Conservation (phyloP, 2,113 vertebrate genomes). For the Syrmaticus mikado region DNA sequence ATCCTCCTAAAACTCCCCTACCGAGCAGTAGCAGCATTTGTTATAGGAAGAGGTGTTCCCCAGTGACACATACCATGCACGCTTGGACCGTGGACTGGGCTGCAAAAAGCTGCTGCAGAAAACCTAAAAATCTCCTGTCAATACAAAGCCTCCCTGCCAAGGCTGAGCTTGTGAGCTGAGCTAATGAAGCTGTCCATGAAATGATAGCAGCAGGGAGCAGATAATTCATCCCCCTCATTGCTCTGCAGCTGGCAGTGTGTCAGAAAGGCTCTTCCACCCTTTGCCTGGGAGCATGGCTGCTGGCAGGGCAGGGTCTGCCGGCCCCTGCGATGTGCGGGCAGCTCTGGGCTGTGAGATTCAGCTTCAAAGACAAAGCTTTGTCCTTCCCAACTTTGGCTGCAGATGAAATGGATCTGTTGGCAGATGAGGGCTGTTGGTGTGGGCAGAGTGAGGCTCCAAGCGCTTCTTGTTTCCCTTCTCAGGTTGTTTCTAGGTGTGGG, state of each 20-base stretch:
- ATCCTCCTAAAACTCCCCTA: neutral
- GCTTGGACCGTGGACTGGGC: accelerated
- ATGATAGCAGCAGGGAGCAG: neutral
- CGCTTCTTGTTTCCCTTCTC: neutral
- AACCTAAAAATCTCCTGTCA: neutral
- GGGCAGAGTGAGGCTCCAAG: neutral
- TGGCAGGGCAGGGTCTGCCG: neutral
- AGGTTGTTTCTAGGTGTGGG: neutral
- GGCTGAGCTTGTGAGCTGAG: neutral
- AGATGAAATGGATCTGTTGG: neutral
- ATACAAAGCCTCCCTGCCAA: neutral
- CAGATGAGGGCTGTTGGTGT: accelerated
- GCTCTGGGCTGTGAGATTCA: neutral
- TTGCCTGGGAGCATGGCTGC: neutral
- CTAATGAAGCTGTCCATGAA: neutral
- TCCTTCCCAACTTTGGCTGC: neutral
- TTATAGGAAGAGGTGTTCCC: neutral
- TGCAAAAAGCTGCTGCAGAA: neutral
- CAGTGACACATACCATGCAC: neutral
- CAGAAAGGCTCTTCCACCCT: neutral
- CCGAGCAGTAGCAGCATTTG: neutral
- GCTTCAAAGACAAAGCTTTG: neutral
- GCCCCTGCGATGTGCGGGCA: too few relatives aligned
- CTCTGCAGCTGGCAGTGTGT: neutral
- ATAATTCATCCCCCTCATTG: neutral